Percentiles rank a stretch among this genome's conserved stretches.
phyloP scores from a whole-genome alignment of 92 coral and sea anemone species.

The Actinostola sp. region DNA sequence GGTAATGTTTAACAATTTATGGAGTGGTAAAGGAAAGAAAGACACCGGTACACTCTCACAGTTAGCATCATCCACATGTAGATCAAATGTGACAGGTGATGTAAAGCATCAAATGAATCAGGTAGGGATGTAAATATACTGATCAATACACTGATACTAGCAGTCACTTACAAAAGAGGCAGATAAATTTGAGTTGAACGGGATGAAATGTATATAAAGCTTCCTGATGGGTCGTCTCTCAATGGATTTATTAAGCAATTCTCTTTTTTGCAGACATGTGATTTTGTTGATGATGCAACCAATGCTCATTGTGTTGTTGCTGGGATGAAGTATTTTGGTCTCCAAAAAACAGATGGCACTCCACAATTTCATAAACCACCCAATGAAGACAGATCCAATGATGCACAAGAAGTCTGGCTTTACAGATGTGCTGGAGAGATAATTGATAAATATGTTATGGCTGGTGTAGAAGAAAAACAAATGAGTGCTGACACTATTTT shows the following conservation, averaged over 20 bases:
- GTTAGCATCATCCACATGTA: slow-evolving; percentile 1
- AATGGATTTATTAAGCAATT: neutral
- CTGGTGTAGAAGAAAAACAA: neutral
- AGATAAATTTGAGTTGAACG: neutral
- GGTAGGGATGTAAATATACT: neutral
- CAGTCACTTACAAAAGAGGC: neutral
- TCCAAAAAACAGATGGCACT: neutral
- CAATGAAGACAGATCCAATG: neutral
- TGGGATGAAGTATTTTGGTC: slow-evolving; percentile 17
- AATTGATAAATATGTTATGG: neutral
- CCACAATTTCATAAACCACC: slow-evolving; percentile 15
- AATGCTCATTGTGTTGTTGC: slow-evolving; percentile 24
- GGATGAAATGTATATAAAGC: neutral
- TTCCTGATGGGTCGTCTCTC: neutral
- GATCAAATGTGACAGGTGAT: slow-evolving; percentile 20
- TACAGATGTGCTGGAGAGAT: slow-evolving; percentile 13
- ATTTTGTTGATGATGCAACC: slow-evolving; percentile 13
- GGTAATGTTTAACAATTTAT: neutral
- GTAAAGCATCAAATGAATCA: slow-evolving; percentile 23
- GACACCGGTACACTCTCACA: slow-evolving; percentile 24
- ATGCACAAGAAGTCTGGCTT: slow-evolving; percentile 23
- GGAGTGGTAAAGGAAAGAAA: slow-evolving; percentile 16
- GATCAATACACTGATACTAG: neutral
- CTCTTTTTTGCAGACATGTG: slow-evolving; percentile 10
- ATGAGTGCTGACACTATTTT: neutral